Base-by-base conservation (phyloP, 1,140 invertebrate species). In the Stenopsyche tienmushanensis region DNA sequence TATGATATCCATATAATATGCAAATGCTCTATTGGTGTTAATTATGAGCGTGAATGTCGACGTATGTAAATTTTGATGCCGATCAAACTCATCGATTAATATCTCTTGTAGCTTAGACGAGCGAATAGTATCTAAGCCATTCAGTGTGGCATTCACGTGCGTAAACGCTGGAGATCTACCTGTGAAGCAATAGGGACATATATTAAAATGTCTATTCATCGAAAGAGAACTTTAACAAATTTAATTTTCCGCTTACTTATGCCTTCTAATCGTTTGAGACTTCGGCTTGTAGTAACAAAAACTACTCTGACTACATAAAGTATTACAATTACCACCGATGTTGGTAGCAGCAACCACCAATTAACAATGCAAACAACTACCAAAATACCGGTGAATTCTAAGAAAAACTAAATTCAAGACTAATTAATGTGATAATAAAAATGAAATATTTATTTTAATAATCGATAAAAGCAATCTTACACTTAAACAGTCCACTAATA, bases 141-240 rank as follows among this genome's bases (percentile, higher is more conserved):
- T 85, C 9, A 95, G 75, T 0, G 91, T 90, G 1, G 91, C 84
- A 54, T 87, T 90, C 0, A 94, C 82, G 71, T 95, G 91, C 29
- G 92, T 92, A 71, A 93, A 92, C 1, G 94, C 87, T 24, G 93
- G 94, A 72, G 88, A 90, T 62, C 88, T 82, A 52, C 86, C 88
- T 90, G 54, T 20, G 25, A 58, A 55, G 50, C 23, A 23, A n/a
- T 34, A 34, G 13, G 17, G 25, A 2, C 7, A 45, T 21, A 20
- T 23, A 34, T 26, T 47, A 49, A 21, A 49, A 49, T 54, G 10
- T 20, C 15, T 26, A 21, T 23, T 7, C 3, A 7, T 52, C 3
- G 25, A 29, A 17, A 3, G 13, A 57, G 2, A 20, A 21, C 13
- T 52, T 52, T 3, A 52, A 25, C 7, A 9, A 8, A 25, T n/a